Conservation (phyloP, 2,113 vertebrate species). For the Melanerpes formicivorus region DNA sequence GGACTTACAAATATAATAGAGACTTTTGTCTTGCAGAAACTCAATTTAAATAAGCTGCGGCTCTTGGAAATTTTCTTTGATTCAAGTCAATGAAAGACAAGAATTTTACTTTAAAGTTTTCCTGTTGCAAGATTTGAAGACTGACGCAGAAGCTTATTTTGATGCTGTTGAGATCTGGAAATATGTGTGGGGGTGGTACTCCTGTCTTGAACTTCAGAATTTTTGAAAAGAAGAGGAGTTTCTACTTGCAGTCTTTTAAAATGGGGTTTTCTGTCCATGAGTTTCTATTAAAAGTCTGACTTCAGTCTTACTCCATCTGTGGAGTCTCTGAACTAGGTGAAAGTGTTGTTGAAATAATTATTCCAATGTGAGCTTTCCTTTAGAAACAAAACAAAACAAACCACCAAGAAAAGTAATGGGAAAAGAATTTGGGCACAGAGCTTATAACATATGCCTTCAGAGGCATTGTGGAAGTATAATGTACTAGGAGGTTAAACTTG, state of each 20-base stretch:
- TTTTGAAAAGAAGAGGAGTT: constrained; percentile 45
- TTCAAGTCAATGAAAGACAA: background rate
- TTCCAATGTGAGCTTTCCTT: background rate
- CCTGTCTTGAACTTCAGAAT: constrained; percentile 40
- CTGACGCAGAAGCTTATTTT: constrained; percentile 35
- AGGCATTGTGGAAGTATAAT: background rate
- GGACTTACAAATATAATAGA: background rate
- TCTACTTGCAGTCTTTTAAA: constrained; percentile 6
- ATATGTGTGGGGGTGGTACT: constrained; percentile 28
- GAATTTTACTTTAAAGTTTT: constrained; percentile 17
- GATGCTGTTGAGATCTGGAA: constrained; percentile 47
- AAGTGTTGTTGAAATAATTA: background rate
- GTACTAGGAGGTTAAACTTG: background rate
- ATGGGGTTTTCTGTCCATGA: constrained; percentile 10
- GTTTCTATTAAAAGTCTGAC: constrained; percentile 24
- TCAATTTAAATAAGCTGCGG: background rate
- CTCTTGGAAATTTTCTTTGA: background rate
- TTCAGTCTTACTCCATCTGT: background rate
- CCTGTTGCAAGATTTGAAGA: background rate
- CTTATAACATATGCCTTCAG: background rate
- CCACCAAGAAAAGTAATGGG: background rate
- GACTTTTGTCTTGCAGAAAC: background rate
- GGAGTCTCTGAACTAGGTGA: background rate
- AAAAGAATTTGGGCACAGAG: background rate
- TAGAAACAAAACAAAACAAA: background rate